A percentile compares a stretch with the other conserved stretches of the same genome.
Conservation (phyloP, 2,888 invertebrate genomes). For the Lasioglossum figueresi region DNA sequence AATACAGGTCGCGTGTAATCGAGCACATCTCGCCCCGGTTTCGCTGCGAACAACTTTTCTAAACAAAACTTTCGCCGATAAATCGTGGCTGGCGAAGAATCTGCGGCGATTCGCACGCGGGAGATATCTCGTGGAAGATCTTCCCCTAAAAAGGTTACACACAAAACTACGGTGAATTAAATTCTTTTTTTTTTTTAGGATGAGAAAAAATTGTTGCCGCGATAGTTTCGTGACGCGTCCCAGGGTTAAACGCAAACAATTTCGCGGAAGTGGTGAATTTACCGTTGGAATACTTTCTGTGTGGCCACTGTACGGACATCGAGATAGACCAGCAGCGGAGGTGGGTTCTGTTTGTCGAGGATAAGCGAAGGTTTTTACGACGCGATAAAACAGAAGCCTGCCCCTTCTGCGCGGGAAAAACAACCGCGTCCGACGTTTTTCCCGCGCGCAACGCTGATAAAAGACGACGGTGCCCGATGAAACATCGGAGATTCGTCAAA, state of each 20-base stretch:
- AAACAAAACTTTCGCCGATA: not conserved
- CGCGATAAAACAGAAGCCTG: not conserved
- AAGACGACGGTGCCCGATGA: conserved; percentile 3
- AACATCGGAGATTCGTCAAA: conserved; percentile 2
- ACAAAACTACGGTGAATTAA: too few relatives aligned
- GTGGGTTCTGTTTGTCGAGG: not conserved
- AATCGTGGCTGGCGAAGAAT: not conserved
- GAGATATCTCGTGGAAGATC: not conserved
- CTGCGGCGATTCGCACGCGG: not conserved
- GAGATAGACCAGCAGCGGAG: not conserved
- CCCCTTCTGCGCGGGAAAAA: not conserved
- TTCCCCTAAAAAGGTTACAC: too few relatives aligned
- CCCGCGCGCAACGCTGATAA: not conserved
- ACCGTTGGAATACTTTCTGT: not conserved
- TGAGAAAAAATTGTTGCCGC: too few relatives aligned
- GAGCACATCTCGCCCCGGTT: not conserved
- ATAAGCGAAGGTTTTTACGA: not conserved
- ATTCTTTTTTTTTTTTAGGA: too few relatives aligned
- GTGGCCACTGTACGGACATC: not conserved
- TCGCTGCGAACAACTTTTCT: not conserved
- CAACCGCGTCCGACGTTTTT: not conserved
- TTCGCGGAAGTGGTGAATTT: not conserved
- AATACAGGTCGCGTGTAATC: not conserved
- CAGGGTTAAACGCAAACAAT: not conserved
- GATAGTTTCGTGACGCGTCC: not conserved